Evolutionary conservation across 2,113 vertebrate genomes (phyloP).

Genomic region (Callopanchax toddi): DNA sequence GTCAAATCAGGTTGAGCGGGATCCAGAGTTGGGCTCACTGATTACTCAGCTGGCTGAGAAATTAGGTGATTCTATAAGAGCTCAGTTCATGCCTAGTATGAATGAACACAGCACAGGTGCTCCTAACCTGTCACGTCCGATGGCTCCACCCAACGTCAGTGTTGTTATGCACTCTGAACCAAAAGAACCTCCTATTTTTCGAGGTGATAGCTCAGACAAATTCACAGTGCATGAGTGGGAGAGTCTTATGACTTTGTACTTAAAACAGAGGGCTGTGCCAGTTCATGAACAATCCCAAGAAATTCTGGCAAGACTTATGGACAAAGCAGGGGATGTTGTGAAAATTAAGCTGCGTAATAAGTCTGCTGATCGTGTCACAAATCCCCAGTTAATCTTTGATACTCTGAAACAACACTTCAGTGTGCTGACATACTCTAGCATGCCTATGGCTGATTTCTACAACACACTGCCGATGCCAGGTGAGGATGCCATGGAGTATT

Average conservation of each 20-base stretch:
- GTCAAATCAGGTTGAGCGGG: neutral
- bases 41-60: neutral
- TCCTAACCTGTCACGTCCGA: neutral
- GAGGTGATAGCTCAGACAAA: slow-evolving; percentile 4
- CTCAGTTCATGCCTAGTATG: neutral
- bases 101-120: neutral
- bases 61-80: neutral
- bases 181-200: neutral
- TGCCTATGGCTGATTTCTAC: neutral
- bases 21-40: neutral
- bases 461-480: neutral
- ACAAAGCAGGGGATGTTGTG: neutral
- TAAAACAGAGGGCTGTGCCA: neutral
- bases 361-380: neutral
- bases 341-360: neutral
- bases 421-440: neutral
- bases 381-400: neutral
- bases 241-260: neutral
- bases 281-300: neutral
- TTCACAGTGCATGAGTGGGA: slow-evolving; percentile 4
- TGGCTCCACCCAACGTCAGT: neutral
- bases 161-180: neutral
- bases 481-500: slow-evolving; percentile 6
- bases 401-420: neutral
- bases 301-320: neutral